Percentiles rank a stretch among this genome's conserved stretches.
Evolutionary conservation across 2,797 vertebrate genomes (phyloP).

Genomic region (Micromesistius poutassou): DNA sequence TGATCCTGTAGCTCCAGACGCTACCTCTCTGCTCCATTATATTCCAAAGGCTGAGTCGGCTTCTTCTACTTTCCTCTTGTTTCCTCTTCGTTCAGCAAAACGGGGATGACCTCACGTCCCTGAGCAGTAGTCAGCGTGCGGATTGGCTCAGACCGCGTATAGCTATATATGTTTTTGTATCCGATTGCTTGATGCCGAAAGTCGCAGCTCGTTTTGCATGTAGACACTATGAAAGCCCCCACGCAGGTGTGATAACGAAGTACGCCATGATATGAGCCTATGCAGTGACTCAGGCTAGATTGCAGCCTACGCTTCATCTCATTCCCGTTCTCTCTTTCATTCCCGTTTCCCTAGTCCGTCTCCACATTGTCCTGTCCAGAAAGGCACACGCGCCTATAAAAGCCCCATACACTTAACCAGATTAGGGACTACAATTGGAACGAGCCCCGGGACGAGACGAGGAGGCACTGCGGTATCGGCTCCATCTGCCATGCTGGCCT

Average conservation of each 20-base stretch:
- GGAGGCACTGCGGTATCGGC: background rate
- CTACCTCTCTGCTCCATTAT: constrained; percentile 1
- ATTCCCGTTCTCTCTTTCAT: background rate
- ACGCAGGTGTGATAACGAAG: too few relatives aligned
- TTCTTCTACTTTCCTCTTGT: background rate
- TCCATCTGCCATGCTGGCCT: background rate
- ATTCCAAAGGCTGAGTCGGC: constrained; percentile 1
- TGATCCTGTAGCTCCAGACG: constrained; percentile 8
- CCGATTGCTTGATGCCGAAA: background rate
- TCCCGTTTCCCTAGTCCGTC: too few relatives aligned
- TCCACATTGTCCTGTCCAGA: too few relatives aligned
- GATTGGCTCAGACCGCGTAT: too few relatives aligned
- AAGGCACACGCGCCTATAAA: too few relatives aligned
- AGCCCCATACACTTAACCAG: too few relatives aligned
- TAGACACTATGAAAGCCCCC: too few relatives aligned
- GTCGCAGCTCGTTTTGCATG: too few relatives aligned
- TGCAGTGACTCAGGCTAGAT: too few relatives aligned
- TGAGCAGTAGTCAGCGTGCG: background rate
- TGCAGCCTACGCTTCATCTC: background rate
- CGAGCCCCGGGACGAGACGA: background rate
- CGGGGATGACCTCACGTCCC: background rate
- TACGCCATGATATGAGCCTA: too few relatives aligned
- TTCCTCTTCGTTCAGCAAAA: background rate
- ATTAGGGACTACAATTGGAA: too few relatives aligned
- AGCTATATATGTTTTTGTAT: background rate